A percentile compares a stretch with the other conserved stretches of the same genome.
Evolutionary conservation across 2,113 vertebrate genomes (phyloP).

Genomic region (Ramphastos sulfuratus): DNA sequence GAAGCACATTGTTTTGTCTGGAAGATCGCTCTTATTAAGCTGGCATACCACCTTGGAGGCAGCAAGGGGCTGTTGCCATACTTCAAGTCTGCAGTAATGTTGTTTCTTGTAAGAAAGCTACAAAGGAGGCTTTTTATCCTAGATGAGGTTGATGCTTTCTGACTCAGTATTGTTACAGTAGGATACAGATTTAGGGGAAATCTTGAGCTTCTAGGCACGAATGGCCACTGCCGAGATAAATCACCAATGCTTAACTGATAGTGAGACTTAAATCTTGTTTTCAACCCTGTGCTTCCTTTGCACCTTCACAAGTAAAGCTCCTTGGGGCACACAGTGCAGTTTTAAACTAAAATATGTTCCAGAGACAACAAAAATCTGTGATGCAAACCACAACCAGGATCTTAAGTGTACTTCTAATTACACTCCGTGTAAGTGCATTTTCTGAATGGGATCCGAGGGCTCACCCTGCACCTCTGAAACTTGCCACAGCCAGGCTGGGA

Average conservation of each 20-base stretch:
- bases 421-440: neutral
- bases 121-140: neutral
- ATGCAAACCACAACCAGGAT: neutral
- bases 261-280: neutral
- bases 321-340: neutral
- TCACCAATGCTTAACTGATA: neutral
- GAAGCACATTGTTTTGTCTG: slow-evolving; percentile 77
- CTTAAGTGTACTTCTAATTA: neutral
- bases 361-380: neutral
- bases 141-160: slow-evolving; percentile 55
- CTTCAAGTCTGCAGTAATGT: slow-evolving; percentile 62
- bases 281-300: neutral
- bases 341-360: neutral
- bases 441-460: neutral
- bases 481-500: neutral
- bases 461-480: neutral
- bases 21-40: slow-evolving; percentile 77
- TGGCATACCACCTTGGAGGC: slow-evolving; percentile 66
- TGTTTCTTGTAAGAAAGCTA: slow-evolving; percentile 68
- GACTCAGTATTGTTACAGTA: slow-evolving; percentile 64
- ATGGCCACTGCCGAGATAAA: slow-evolving; percentile 16
- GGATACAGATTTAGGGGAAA: slow-evolving; percentile 49
- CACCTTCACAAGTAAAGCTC: neutral
- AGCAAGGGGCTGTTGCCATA: slow-evolving; percentile 68
- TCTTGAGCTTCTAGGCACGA: slow-evolving; percentile 1